These are phyloP conservation scores for Aegotheles bennettii DNA, from an alignment of 2,113 vertebrate genomes.

Conservation along the genomic window DNA sequence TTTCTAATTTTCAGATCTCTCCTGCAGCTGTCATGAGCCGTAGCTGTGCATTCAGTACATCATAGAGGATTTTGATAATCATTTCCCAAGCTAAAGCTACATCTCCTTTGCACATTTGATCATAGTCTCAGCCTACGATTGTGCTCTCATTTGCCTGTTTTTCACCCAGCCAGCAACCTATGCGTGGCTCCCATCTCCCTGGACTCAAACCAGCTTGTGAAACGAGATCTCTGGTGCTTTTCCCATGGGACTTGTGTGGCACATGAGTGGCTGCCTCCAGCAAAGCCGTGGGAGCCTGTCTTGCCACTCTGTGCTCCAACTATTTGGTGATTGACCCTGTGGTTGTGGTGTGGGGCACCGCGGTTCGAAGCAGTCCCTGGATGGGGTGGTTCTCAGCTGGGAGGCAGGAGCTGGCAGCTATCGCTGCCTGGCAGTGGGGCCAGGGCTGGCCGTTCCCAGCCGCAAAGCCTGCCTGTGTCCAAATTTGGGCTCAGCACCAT, in stretches of 20 bases:
- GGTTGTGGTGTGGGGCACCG: fast-evolving
- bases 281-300: background rate
- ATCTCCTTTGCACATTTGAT: background rate
- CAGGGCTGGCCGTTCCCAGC: background rate
- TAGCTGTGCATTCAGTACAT: background rate
- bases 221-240: background rate
- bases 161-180: background rate
- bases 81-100: background rate
- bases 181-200: background rate
- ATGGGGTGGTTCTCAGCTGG: background rate
- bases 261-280: background rate
- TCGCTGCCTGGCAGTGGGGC: background rate
- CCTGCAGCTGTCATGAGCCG: background rate
- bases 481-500: background rate
- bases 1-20: background rate
- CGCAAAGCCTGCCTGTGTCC: background rate
- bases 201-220: background rate
- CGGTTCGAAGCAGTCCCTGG: fast-evolving
- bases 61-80: background rate
- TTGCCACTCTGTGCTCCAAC: background rate
- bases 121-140: background rate
- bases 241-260: fast-evolving
- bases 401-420: background rate
- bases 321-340: background rate
- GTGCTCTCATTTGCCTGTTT: background rate